Percentiles rank a stretch among this genome's conserved stretches.
phyloP scores from a whole-genome alignment of 2,888 invertebrate species.

The Flabesymbios commensalis region DNA sequence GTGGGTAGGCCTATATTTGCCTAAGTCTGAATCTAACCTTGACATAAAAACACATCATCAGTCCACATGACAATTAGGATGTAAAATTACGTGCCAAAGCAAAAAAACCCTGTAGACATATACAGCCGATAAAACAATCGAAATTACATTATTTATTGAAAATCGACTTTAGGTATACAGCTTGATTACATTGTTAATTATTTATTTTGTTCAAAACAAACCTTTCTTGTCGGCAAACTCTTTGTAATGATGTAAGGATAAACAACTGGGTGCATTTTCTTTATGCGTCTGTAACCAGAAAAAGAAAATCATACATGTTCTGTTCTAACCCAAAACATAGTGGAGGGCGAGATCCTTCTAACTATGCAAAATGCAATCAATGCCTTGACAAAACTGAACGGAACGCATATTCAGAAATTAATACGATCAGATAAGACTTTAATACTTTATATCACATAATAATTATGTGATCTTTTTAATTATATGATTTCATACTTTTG shows the following conservation, averaged over 20 bases:
- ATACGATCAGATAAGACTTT: not conserved
- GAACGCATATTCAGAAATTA: not conserved
- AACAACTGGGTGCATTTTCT: conserved; percentile 54
- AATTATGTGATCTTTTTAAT: too few relatives aligned
- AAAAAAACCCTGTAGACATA: too few relatives aligned
- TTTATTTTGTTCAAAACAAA: conserved; percentile 17
- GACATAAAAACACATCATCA: too few relatives aligned
- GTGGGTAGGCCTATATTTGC: too few relatives aligned
- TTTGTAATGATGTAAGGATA: conserved; percentile 53
- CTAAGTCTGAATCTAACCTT: too few relatives aligned
- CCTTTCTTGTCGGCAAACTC: conserved; percentile 55
- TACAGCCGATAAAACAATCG: too few relatives aligned
- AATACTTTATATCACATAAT: too few relatives aligned
- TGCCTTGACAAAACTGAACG: too few relatives aligned
- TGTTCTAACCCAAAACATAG: not conserved
- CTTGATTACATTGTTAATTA: not conserved
- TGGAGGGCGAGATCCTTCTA: too few relatives aligned
- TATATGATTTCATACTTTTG: not conserved
- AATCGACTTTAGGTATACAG: not conserved
- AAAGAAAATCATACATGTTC: not conserved
- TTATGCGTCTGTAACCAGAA: conserved; percentile 41
- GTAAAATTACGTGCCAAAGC: not conserved
- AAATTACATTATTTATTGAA: too few relatives aligned
- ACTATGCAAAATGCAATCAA: too few relatives aligned
- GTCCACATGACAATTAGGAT: not conserved